Conservation (phyloP, 2,113 vertebrate genomes). For the Progne subis region DNA sequence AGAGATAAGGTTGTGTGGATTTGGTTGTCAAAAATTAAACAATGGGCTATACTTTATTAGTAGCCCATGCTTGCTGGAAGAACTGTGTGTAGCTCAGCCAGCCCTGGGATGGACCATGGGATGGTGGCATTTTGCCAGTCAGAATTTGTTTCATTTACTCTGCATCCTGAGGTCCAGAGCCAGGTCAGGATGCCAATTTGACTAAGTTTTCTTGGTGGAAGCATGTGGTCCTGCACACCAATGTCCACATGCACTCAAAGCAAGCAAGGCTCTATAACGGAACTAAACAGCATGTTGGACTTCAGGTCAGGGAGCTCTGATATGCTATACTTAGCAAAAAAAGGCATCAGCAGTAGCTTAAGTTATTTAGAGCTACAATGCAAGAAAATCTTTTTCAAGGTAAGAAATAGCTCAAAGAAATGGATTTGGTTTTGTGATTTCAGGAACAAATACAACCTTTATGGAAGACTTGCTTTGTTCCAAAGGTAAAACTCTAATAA, state of each 20-base stretch:
- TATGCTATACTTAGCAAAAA: not conserved
- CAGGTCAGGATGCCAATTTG: not conserved
- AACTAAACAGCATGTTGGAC: not conserved
- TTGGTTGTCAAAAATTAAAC: not conserved
- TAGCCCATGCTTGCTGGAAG: not conserved
- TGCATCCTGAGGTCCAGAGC: not conserved
- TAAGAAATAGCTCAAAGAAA: not conserved
- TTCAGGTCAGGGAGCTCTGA: not conserved
- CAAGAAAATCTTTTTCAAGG: not conserved
- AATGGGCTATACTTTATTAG: not conserved
- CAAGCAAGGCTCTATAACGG: not conserved
- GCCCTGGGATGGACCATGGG: accelerated
- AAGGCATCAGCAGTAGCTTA: not conserved
- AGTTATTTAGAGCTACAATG: not conserved
- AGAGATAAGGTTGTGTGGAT: not conserved
- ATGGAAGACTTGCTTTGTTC: not conserved
- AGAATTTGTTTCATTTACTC: not conserved
- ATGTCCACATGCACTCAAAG: not conserved
- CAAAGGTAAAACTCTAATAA: not conserved
- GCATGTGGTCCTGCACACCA: not conserved
- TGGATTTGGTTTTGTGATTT: not conserved
- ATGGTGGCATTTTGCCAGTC: not conserved
- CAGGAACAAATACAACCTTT: not conserved
- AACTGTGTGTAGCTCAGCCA: not conserved
- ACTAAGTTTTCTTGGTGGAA: not conserved